Evolutionary conservation across 1,140 invertebrate species (phyloP), one percentile per base, ranked within the genome.

Genomic region (Drosophila triauraria): DNA sequence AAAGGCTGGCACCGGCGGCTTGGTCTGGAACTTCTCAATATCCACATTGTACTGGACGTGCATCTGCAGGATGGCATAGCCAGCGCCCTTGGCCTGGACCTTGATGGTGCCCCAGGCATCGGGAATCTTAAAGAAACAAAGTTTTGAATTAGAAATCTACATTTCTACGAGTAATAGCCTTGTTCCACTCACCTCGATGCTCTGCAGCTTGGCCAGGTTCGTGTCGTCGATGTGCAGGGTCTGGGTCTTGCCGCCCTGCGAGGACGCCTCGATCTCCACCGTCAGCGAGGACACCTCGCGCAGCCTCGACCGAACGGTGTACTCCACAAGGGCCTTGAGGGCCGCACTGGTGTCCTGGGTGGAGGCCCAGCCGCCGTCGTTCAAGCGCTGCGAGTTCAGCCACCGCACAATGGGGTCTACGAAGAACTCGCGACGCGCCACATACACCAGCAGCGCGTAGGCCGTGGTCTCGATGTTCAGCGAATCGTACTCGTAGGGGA

Each of bases 21-120:
- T 93, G 3, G 97, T 98, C 92, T 98, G 96, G 93, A 98, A 97
- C 87, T 95, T 95, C n/a, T 94, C 92, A 76, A 96, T 96, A 92
- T 99, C 98, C 30, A 99, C 97, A 93, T 99, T 98, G 92, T 99
- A 98, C 87, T 98, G 97, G n/a, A 98, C 97, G 50, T 96, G 96
- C 95, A 99, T 96, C 94, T 99, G 97, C 44, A 98, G 94, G 78
- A 98, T 96, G 3, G 98, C 98, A 92, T 97, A 97, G 23, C 98
- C 98, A 17, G 97, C 96, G 65, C 98, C 98, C 91, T 96, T 96
- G 1, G 97, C 98, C 85, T 97, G 95, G 1, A 99, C 96, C 92
- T 97, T 97, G 1, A 99, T 96, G 12, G 97, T 98, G 75, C 98
- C 98, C 96, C 97, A 99, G 54, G 98, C 97, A 92, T 97, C 95